phyloP scores from a whole-genome alignment of 2,113 vertebrate genomes.

The Lampris megalopsis region DNA sequence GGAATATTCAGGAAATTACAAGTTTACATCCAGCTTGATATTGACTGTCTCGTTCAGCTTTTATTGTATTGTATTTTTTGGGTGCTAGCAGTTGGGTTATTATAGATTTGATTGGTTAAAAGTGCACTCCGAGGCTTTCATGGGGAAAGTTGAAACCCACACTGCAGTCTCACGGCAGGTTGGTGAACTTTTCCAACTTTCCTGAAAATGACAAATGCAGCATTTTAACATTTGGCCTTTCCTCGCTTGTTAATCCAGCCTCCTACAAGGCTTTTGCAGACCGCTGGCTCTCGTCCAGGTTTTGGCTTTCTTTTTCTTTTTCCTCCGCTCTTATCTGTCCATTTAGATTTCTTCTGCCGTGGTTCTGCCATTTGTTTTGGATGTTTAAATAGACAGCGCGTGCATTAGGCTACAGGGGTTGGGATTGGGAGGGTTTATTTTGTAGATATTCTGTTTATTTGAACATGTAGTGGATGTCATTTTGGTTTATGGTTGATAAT shows the following conservation, averaged over 20 bases:
- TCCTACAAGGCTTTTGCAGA: conserved; percentile 14
- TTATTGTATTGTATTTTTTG: background rate
- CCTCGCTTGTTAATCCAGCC: conserved; percentile 19
- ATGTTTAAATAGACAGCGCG: background rate
- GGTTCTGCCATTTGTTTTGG: background rate
- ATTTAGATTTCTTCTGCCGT: too few species aligned
- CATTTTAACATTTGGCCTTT: conserved; percentile 1
- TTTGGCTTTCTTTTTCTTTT: background rate
- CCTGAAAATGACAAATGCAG: background rate
- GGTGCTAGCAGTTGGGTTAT: background rate
- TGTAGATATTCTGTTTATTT: too few species aligned
- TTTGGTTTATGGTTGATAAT: too few species aligned
- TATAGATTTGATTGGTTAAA: conserved; percentile 17
- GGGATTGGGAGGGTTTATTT: too few species aligned
- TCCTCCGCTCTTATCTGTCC: background rate
- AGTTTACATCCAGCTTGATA: too few species aligned
- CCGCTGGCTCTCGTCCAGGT: background rate
- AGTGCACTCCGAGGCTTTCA: conserved; percentile 14
- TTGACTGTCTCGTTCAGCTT: background rate
- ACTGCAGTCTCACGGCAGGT: background rate
- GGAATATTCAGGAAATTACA: too few species aligned
- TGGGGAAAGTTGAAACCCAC: conserved; percentile 2
- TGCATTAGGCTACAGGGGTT: background rate
- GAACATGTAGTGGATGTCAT: too few species aligned
- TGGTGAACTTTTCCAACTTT: background rate